These are phyloP conservation scores for Stenodera caucasica DNA, from an alignment of 2,888 invertebrate genomes.

Conservation along the genomic window DNA sequence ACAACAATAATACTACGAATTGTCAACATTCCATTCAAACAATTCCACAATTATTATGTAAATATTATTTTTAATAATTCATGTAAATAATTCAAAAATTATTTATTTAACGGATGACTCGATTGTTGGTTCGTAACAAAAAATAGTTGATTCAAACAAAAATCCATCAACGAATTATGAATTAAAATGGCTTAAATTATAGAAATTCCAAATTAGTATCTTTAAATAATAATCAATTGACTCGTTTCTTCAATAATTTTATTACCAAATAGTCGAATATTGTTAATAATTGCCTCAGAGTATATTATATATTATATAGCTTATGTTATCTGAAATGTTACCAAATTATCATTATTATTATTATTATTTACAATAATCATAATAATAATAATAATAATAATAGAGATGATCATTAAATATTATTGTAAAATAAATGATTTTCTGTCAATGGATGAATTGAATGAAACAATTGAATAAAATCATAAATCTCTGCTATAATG, in stretches of 20 bases:
- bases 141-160: constrained; percentile 17
- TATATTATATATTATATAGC: constrained; percentile 23
- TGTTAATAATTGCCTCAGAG: constrained; percentile 33
- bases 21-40: constrained; percentile 9
- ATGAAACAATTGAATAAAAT: background rate
- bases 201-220: too few species aligned
- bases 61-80: background rate
- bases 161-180: constrained; percentile 29
- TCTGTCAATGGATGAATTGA: background rate
- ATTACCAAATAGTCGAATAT: constrained; percentile 27
- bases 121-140: too few species aligned
- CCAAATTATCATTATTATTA: constrained; percentile 15
- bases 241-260: background rate
- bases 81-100: constrained; percentile 8
- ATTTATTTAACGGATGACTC: constrained; percentile 25
- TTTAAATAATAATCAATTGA: background rate
- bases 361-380: constrained; percentile 13
- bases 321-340: constrained; percentile 30
- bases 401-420: constrained; percentile 1
- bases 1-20: constrained; percentile 2
- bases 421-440: background rate
- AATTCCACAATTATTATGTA: background rate
- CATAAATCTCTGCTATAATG: background rate
- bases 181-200: background rate
- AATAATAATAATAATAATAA: constrained; percentile 12